Percentiles rank a stretch among this genome's conserved stretches.
Evolutionary conservation across 2,888 invertebrate genomes (phyloP).

Genomic region (Rugalucina vietnamica): DNA sequence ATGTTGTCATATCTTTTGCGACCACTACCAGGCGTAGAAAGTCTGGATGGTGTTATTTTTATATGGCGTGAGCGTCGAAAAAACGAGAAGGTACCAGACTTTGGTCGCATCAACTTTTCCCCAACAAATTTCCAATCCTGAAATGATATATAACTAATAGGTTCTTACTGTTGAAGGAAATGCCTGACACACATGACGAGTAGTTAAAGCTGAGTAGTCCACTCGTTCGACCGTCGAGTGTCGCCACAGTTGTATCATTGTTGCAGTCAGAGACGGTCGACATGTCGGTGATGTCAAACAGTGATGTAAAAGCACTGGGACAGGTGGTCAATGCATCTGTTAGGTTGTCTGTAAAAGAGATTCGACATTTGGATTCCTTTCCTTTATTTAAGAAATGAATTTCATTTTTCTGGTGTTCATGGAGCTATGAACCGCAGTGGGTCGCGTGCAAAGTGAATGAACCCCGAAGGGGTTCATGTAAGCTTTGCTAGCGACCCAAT

Average conservation of each 20-base stretch:
- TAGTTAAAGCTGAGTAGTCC: constrained; percentile 42
- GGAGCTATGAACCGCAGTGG: too few relatives aligned
- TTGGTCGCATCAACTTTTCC: constrained; percentile 53
- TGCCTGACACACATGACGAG: constrained; percentile 51
- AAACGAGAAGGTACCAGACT: neutral
- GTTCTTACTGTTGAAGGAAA: constrained; percentile 1
- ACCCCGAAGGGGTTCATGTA: too few relatives aligned
- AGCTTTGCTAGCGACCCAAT: too few relatives aligned
- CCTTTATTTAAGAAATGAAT: neutral
- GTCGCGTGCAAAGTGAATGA: too few relatives aligned
- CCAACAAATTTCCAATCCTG: constrained; percentile 58
- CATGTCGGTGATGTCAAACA: constrained; percentile 43
- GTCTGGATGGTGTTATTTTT: neutral
- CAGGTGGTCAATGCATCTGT: constrained; percentile 42
- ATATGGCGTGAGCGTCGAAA: neutral
- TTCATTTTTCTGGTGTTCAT: too few relatives aligned
- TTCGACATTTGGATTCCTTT: neutral
- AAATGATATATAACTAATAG: too few relatives aligned
- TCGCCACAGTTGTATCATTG: constrained; percentile 15
- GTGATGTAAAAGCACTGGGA: constrained; percentile 32
- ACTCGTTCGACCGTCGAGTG: constrained; percentile 30
- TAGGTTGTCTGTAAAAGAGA: constrained; percentile 31
- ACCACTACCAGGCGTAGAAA: neutral
- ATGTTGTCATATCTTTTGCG: neutral
- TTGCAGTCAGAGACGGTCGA: constrained; percentile 30